Percentiles rank a stretch among this genome's conserved stretches.
Evolutionary conservation across 2,113 vertebrate genomes (phyloP).

Genomic region (Phainopepla nitens): DNA sequence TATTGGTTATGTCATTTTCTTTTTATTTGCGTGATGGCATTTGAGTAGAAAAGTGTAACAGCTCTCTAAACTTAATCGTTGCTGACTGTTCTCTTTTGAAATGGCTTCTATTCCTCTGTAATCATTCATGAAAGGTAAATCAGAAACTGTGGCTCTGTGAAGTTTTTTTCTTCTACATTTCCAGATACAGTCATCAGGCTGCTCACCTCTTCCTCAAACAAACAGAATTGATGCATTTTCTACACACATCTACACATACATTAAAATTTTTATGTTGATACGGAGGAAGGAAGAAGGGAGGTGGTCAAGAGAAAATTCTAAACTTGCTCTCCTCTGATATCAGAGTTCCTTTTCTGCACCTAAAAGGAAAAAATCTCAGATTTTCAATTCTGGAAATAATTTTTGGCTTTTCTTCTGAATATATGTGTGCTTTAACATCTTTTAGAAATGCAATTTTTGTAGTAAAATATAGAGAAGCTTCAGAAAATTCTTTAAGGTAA

Average conservation of each 20-base stretch:
- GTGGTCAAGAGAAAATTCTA: background rate
- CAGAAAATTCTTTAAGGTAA: background rate
- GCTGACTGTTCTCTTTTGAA: background rate
- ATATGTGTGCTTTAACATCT: background rate
- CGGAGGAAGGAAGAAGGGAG: background rate
- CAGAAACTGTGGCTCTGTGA: background rate
- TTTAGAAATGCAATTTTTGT: background rate
- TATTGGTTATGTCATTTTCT: background rate
- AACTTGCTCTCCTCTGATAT: background rate
- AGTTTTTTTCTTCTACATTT: background rate
- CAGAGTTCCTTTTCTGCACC: background rate
- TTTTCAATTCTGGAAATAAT: background rate
- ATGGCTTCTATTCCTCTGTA: background rate
- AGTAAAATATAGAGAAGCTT: background rate
- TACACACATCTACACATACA: background rate
- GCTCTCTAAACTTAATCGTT: background rate
- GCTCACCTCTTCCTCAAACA: background rate
- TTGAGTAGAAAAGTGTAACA: background rate
- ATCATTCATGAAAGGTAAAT: background rate
- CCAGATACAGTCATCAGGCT: background rate
- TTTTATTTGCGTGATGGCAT: background rate
- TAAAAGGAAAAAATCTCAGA: background rate
- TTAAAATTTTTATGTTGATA: background rate
- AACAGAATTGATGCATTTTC: background rate
- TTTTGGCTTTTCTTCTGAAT: background rate